Evolutionary conservation across 35 echinoderm and acorn worm genomes (phyloP).

Genomic region (Strongylocentrotus purpuratus): DNA sequence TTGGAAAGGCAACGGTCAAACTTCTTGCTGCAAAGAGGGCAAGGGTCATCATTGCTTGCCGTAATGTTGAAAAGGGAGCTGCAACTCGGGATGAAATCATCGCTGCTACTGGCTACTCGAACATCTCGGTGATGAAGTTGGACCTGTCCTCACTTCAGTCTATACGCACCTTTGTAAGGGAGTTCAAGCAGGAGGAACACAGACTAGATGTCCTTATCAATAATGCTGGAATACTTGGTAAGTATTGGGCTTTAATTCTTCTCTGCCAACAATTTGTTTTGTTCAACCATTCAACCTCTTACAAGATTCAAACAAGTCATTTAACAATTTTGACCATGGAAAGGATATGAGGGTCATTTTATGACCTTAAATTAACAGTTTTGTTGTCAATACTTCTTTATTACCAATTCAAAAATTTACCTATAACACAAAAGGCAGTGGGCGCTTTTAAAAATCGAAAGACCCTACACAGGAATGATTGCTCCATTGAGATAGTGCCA

Average conservation of each 20-base stretch:
- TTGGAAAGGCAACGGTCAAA: slow-evolving; percentile 36
- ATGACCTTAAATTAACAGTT: no score
- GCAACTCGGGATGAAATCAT: slow-evolving; percentile 53
- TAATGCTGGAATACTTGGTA: slow-evolving; percentile 55
- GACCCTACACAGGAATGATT: no score
- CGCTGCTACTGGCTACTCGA: slow-evolving; percentile 38
- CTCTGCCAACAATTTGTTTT: no score
- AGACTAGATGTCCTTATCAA: slow-evolving; percentile 70
- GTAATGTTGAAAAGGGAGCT: slow-evolving; percentile 47
- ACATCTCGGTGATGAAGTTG: slow-evolving; percentile 50
- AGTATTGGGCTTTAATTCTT: neutral
- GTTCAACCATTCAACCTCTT: no score
- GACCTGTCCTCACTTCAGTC: slow-evolving; percentile 70
- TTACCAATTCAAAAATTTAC: no score
- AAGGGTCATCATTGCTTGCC: slow-evolving; percentile 67
- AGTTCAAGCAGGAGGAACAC: slow-evolving; percentile 51
- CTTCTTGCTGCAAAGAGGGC: slow-evolving; percentile 44
- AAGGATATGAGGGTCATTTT: no score
- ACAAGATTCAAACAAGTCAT: no score
- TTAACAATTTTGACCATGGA: no score
- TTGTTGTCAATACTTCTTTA: no score
- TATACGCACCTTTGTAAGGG: slow-evolving; percentile 58
- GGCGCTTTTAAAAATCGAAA: no score
- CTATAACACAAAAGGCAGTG: no score
- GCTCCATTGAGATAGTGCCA: no score